Conservation (phyloP, 2,113 vertebrate species). For the Xenopus tropicalis region DNA sequence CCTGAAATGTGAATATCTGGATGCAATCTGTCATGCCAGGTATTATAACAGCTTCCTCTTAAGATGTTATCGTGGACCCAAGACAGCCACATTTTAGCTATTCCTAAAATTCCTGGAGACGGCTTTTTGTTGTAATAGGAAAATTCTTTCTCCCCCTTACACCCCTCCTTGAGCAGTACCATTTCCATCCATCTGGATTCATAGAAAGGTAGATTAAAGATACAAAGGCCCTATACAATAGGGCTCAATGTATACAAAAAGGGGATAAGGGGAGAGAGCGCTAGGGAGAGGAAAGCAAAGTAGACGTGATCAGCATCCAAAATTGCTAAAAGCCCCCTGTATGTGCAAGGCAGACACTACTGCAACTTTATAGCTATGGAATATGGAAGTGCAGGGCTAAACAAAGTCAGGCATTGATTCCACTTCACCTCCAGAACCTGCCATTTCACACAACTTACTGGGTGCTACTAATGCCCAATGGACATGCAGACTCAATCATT, state of each 20-base stretch:
- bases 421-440: not conserved
- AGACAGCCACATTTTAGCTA: not conserved
- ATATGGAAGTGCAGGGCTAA: not conserved
- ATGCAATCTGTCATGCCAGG: not conserved
- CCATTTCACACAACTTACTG: too few relatives aligned
- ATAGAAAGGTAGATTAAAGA: constrained; percentile 57
- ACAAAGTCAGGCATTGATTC: not conserved
- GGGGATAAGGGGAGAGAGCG: constrained; percentile 39
- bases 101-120: not conserved
- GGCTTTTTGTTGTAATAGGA: not conserved
- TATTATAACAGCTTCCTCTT: not conserved
- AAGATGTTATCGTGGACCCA: not conserved
- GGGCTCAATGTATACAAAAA: constrained; percentile 57
- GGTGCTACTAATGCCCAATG: too few relatives aligned
- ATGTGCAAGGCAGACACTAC: not conserved
- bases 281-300: constrained; percentile 47
- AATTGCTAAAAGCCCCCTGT: constrained; percentile 39
- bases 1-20: not conserved
- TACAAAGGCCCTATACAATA: constrained; percentile 62
- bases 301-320: constrained; percentile 60
- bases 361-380: constrained; percentile 28
- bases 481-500: too few relatives aligned
- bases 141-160: constrained; percentile 12
- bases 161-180: constrained; percentile 48
- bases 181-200: constrained; percentile 56